phyloP scores from a whole-genome alignment of 2,797 vertebrate species.

The Sebastes hubbsi region DNA sequence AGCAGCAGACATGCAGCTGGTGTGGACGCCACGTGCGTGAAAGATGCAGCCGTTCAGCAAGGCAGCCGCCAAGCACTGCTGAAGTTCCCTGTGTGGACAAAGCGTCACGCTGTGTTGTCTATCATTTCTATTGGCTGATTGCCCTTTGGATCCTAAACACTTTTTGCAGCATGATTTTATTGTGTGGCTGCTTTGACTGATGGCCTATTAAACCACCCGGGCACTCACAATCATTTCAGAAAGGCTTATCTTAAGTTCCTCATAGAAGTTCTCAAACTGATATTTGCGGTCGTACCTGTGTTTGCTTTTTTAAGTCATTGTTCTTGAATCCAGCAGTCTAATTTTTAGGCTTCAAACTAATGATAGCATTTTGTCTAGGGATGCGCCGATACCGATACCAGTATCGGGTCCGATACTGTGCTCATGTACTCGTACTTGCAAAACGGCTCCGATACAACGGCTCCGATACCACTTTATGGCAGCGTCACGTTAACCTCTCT shows the following conservation, averaged over 20 bases:
- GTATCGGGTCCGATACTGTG: too few species aligned
- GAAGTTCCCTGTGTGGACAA: too few species aligned
- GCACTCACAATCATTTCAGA: slow-evolving; percentile 14
- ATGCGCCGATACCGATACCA: too few species aligned
- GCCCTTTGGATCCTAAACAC: slow-evolving; percentile 2
- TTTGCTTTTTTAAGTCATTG: not conserved
- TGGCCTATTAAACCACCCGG: slow-evolving; percentile 3
- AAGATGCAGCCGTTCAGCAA: too few species aligned
- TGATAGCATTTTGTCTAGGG: not conserved
- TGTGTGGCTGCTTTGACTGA: not conserved
- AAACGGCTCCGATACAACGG: too few species aligned
- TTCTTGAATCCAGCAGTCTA: slow-evolving; percentile 7
- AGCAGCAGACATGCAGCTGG: too few species aligned
- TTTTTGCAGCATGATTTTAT: slow-evolving; percentile 1
- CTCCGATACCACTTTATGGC: too few species aligned
- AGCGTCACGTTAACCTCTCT: too few species aligned
- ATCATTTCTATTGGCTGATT: not conserved
- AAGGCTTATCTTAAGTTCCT: not conserved
- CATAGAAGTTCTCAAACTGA: not conserved
- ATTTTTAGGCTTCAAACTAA: slow-evolving; percentile 2
- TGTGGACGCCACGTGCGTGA: too few species aligned
- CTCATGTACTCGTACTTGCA: too few species aligned
- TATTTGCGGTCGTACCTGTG: not conserved
- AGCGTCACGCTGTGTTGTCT: not conserved
- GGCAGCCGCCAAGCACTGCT: too few species aligned